Conservation (phyloP, 2,113 vertebrate species). For the Macrotis lagotis region DNA sequence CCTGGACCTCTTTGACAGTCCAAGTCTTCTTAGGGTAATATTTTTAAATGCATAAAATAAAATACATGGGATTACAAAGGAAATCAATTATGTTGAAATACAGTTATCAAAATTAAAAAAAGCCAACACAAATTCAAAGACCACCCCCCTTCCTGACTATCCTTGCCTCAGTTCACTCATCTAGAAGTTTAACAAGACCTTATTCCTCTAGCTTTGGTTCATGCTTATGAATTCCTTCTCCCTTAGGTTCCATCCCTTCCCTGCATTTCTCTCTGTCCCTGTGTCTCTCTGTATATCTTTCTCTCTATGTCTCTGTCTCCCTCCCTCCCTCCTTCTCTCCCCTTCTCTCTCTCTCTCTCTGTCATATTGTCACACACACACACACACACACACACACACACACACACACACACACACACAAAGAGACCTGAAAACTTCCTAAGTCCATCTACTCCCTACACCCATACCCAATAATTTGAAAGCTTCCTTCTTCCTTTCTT, state of each 20-base stretch:
- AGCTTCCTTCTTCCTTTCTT: not conserved
- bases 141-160: not conserved
- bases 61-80: not conserved
- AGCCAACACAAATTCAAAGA: not conserved
- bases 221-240: not conserved
- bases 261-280: too few relatives aligned
- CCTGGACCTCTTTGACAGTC: not conserved
- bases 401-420: too few relatives aligned
- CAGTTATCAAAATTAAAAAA: not conserved
- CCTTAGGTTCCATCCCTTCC: not conserved
- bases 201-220: not conserved
- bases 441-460: not conserved
- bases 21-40: not conserved
- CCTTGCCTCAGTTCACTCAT: not conserved
- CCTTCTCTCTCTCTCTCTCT: too few relatives aligned
- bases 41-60: not conserved
- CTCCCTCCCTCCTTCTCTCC: too few relatives aligned
- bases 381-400: too few relatives aligned
- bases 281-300: too few relatives aligned
- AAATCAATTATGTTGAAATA: not conserved
- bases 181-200: not conserved
- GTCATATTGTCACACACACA: too few relatives aligned
- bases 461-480: not conserved
- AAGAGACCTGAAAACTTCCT: not conserved
- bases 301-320: too few relatives aligned